A percentile compares a stretch with the other conserved stretches of the same genome.
Conservation (phyloP, 2,113 vertebrate genomes). For the Oxyura jamaicensis region DNA sequence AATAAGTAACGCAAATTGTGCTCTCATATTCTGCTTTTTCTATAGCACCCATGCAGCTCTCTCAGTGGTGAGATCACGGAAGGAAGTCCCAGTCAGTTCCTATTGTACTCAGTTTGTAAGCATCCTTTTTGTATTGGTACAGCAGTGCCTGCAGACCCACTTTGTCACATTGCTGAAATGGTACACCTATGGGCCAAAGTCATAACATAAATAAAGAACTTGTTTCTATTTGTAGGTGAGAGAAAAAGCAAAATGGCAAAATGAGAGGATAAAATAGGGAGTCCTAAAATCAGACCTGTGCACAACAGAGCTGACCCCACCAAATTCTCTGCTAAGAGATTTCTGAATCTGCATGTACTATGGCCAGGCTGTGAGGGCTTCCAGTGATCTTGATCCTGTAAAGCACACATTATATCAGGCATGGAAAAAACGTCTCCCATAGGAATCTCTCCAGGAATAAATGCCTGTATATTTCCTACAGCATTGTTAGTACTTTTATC, state of each 20-base stretch:
- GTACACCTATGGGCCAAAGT: neutral
- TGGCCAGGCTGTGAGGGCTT: neutral
- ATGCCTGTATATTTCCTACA: neutral
- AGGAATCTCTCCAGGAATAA: neutral
- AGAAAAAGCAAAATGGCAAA: neutral
- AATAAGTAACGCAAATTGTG: neutral
- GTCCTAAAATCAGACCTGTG: neutral
- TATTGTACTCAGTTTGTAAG: neutral
- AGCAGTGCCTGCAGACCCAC: neutral
- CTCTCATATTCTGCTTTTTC: neutral
- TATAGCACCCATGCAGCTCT: rapidly evolving
- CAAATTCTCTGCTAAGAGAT: neutral
- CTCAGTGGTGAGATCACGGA: neutral
- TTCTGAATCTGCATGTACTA: neutral
- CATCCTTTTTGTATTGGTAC: neutral
- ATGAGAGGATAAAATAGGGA: neutral
- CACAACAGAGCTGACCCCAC: neutral
- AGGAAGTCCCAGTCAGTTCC: neutral
- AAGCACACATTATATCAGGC: neutral
- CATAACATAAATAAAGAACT: neutral
- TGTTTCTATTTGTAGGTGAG: neutral
- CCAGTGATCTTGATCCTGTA: neutral
- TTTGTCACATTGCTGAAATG: neutral
- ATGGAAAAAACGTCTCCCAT: neutral
- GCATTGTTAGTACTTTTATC: neutral